Conservation (phyloP, 1,140 invertebrate genomes). For the Hirudo medicinalis region DNA sequence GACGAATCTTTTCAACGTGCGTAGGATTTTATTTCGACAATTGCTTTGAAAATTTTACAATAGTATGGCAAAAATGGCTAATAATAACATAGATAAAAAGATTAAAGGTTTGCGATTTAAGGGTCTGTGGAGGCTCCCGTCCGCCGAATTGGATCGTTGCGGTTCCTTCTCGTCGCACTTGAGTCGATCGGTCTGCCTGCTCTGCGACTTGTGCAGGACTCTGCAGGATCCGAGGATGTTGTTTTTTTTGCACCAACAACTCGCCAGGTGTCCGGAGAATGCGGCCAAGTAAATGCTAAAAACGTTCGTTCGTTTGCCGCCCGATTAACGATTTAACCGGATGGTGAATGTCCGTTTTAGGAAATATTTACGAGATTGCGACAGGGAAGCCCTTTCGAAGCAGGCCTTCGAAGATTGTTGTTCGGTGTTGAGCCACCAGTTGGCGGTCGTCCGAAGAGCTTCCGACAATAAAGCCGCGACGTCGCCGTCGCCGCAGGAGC, state of each 20-base stretch:
- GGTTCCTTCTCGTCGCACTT: conserved; percentile 82
- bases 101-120: conserved; percentile 31
- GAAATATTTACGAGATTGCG: conserved; percentile 64
- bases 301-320: conserved; percentile 4
- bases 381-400: conserved; percentile 59
- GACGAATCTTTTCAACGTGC: conserved; percentile 77
- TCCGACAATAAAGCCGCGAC: not conserved
- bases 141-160: conserved; percentile 73
- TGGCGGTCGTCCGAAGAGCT: not conserved
- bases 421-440: conserved; percentile 18
- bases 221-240: conserved; percentile 65
- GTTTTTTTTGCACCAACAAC: conserved; percentile 62
- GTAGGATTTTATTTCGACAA: conserved; percentile 24
- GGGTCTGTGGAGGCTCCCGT: conserved; percentile 80
- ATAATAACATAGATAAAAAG: not conserved
- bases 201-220: conserved; percentile 65
- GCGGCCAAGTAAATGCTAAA: conserved; percentile 49
- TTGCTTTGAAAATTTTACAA: not conserved
- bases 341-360: conserved; percentile 38
- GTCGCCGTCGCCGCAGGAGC: not conserved
- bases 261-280: conserved; percentile 67
- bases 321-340: conserved; percentile 22
- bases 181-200: conserved; percentile 63
- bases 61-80: too few relatives aligned
- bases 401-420: conserved; percentile 49